Evolutionary conservation across 1,140 invertebrate species (phyloP), one percentile per base, ranked within the genome.

Genomic region (Pseudomyrmex gracilis): DNA sequence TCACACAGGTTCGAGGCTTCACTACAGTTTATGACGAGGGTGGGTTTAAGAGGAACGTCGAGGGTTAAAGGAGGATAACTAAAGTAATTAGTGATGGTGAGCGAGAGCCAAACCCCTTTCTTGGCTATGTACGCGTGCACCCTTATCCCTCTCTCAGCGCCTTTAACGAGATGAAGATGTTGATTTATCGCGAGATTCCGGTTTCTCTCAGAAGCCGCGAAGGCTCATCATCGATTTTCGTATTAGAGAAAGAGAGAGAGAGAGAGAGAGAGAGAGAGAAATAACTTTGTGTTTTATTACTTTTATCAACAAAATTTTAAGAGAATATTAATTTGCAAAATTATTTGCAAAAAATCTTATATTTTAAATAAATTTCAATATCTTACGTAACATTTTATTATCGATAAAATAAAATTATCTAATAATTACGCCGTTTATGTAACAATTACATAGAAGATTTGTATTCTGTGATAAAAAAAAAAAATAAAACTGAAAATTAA

Each of bases 61-160:
- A 86, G 89, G 85, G 85, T 80, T 88, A 83, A 85, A 87, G 88
- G 85, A 88, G 85, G 85, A 88, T 90, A 87, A 87, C 87, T 90
- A 88, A 90, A 90, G 90, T 93, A 93, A 93, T 92, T 92, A 93
- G 91, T 90, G 87, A 88, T 88, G 91, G 90, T 87, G 86, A 87
- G 86, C 85, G 88, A 90, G 88, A 90, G 82, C 63, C 78, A 10
- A 82, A 78, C 77, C 82, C 86, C 87, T 85, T 88, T 82, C 87
- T 85, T 90, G 66, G 87, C 61, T 88, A 85, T 86, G 83, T 84
- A 88, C 83, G 34, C 34, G 34, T 34, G 5, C 85, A 61, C 77
- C 76, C 70, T 82, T 82, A 82, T 83, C 67, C 74, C 47, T 63
- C 47, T 63, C 68, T 67, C 43, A 49, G 53, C 73, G 22, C 83